Conservation (phyloP, 2,888 invertebrate species). For the Protonemura montana region DNA sequence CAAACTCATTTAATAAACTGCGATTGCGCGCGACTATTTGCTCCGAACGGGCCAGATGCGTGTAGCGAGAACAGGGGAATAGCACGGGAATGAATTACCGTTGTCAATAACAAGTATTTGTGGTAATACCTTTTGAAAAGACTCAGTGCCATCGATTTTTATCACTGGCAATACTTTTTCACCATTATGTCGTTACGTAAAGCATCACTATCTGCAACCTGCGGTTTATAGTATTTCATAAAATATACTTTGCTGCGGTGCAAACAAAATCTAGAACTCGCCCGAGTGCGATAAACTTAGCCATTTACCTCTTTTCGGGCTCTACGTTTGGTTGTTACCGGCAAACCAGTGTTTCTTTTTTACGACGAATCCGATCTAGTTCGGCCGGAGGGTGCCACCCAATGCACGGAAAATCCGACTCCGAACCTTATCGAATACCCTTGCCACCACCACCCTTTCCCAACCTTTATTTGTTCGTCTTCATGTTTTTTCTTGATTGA, state of each 20-base stretch:
- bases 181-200: constrained; percentile 7
- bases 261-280: neutral
- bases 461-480: neutral
- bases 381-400: neutral
- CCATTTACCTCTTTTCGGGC: neutral
- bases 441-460: too few relatives aligned
- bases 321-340: neutral
- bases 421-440: too few relatives aligned
- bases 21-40: neutral
- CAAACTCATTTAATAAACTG: neutral
- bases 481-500: neutral
- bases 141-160: neutral
- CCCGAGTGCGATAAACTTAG: neutral
- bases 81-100: neutral
- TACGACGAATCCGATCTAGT: neutral
- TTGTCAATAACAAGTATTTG: neutral
- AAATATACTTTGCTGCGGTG: neutral
- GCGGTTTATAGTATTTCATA: constrained; percentile 3
- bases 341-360: neutral
- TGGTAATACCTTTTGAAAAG: constrained; percentile 2
- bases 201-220: neutral
- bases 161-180: constrained; percentile 2
- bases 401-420: neutral
- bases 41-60: neutral
- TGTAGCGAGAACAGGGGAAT: constrained; percentile 2